These are phyloP conservation scores for honey bee (Apis mellifera) DNA, from an alignment of 1,140 invertebrate genomes.

Conservation along the genomic window DNA sequence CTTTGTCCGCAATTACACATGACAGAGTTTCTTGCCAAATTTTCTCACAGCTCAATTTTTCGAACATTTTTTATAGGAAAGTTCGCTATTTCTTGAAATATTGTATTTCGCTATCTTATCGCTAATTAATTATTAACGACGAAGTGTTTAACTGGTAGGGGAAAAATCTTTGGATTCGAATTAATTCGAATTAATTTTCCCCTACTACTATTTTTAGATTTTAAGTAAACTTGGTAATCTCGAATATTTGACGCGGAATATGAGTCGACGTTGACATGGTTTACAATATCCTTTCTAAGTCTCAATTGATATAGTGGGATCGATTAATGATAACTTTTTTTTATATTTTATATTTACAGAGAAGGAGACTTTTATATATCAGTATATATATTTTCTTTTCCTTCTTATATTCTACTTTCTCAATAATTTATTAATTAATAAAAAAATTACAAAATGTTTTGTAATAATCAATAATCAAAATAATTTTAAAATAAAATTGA, in stretches of 20 bases:
- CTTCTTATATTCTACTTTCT: background rate
- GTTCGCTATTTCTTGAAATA: constrained; percentile 70
- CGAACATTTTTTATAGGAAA: constrained; percentile 39
- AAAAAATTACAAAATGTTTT: no score
- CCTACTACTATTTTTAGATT: constrained; percentile 38
- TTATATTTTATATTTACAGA: background rate
- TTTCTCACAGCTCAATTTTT: constrained; percentile 71
- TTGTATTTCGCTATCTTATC: constrained; percentile 69
- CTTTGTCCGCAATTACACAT: constrained; percentile 31
- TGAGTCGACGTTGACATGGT: background rate
- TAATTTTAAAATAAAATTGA: no score
- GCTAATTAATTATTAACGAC: constrained; percentile 63
- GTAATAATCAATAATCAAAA: no score
- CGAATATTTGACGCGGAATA: constrained; percentile 2
- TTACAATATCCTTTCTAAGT: background rate
- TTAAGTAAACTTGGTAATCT: constrained; percentile 32
- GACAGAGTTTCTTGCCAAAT: constrained; percentile 76
- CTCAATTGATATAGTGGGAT: background rate
- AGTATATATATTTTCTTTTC: background rate
- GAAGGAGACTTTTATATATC: background rate
- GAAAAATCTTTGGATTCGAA: background rate
- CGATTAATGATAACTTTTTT: background rate
- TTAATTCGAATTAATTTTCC: background rate
- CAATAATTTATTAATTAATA: no score
- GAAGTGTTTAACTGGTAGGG: constrained; percentile 41